Evolutionary conservation across 2,113 vertebrate genomes (phyloP).

Genomic region (Ginglymostoma cirratum): DNA sequence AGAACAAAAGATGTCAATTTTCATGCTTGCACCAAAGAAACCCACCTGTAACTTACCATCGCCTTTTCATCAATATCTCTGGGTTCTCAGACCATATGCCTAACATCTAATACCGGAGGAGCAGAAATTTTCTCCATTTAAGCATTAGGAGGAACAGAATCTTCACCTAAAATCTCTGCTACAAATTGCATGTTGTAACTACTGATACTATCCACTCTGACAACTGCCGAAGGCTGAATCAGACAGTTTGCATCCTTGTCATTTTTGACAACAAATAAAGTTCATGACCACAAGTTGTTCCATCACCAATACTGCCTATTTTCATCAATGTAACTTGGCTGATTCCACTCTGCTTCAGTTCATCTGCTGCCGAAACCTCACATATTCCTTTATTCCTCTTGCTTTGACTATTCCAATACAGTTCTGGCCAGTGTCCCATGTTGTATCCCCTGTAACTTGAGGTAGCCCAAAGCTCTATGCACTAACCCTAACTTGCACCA

Average conservation of each 20-base stretch:
- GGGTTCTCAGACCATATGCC: not conserved
- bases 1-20: too few species aligned
- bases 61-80: not conserved
- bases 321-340: not conserved
- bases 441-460: not conserved
- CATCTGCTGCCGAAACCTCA: not conserved
- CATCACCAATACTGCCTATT: not conserved
- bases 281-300: not conserved
- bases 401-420: not conserved
- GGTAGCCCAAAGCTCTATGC: not conserved
- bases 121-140: not conserved
- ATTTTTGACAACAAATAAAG: not conserved
- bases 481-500: not conserved
- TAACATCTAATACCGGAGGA: not conserved
- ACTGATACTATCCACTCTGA: not conserved
- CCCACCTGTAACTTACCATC: not conserved
- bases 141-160: not conserved
- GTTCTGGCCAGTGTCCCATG: not conserved
- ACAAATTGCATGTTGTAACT: not conserved
- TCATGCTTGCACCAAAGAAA: not conserved
- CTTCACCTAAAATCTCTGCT: not conserved
- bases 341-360: not conserved
- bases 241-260: not conserved
- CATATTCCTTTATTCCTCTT: not conserved
- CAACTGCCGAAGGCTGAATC: not conserved